These are phyloP conservation scores for Arvicanthis niloticus DNA, from an alignment of 2,113 vertebrate species.

Conservation along the genomic window DNA sequence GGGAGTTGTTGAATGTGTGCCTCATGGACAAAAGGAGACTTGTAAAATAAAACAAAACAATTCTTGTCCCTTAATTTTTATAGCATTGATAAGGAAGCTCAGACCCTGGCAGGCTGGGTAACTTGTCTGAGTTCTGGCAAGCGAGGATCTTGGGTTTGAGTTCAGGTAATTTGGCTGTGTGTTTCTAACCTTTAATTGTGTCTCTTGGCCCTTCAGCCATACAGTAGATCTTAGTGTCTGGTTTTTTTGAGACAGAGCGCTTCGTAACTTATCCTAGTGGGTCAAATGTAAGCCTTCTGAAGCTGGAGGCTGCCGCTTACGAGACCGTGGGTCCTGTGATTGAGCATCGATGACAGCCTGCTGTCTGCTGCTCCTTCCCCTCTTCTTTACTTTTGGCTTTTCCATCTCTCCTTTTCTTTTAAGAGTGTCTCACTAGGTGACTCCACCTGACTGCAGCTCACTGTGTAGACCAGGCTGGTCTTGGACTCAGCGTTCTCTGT, in stretches of 20 bases:
- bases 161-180: background rate
- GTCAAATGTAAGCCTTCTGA: background rate
- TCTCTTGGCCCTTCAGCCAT: background rate
- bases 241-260: background rate
- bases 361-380: background rate
- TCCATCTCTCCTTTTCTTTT: background rate
- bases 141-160: background rate
- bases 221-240: background rate
- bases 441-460: background rate
- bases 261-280: background rate
- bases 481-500: background rate
- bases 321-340: background rate
- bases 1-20: background rate
- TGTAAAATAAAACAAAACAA: background rate
- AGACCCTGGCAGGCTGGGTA: background rate
- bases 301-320: background rate
- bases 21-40: background rate
- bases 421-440: background rate
- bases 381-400: background rate
- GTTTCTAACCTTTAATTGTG: background rate
- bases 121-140: background rate
- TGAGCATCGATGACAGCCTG: background rate
- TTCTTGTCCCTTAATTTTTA: conserved; percentile 47
- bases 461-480: background rate
- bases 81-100: background rate